Evolutionary conservation across 2,113 vertebrate genomes (phyloP).

Genomic region (Tupaia chinensis): DNA sequence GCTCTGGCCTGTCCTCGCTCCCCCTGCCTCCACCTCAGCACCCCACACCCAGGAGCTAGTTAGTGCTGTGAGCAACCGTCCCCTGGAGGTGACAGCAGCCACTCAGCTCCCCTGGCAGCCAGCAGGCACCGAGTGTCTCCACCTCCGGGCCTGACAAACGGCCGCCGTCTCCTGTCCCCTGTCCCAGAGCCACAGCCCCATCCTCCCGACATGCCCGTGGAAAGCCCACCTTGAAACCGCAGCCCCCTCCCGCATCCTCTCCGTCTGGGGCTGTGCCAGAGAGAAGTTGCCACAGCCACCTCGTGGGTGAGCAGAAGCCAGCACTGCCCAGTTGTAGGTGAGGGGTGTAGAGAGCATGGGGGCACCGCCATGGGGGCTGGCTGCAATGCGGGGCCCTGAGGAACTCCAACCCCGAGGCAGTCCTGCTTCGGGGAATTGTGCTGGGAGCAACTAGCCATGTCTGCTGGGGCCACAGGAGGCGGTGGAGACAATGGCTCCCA

Average conservation of each 20-base stretch:
- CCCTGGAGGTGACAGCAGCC: neutral
- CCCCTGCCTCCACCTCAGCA: too few relatives aligned
- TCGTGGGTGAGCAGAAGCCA: neutral
- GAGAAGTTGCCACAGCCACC: neutral
- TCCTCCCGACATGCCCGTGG: neutral
- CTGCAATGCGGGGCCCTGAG: neutral
- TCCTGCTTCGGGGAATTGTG: neutral
- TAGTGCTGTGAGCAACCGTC: neutral
- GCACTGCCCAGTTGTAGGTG: neutral
- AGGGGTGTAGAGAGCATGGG: neutral
- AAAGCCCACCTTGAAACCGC: neutral
- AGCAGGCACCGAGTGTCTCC: neutral
- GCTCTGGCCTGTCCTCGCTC: too few relatives aligned
- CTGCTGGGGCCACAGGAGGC: neutral
- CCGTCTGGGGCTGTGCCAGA: neutral
- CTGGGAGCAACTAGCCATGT: neutral
- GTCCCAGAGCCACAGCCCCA: neutral
- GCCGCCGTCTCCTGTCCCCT: neutral
- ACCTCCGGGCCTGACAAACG: neutral
- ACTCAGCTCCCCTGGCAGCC: neutral
- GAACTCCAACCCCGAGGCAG: neutral
- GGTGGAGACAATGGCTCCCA: fast-evolving
- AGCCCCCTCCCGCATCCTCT: neutral
- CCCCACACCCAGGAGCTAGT: neutral
- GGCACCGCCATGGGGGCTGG: fast-evolving